Evolutionary conservation across 35 echinoderm and acorn worm species (phyloP), one percentile per base, ranked within the genome.

Genomic region (Acanthaster planci): DNA sequence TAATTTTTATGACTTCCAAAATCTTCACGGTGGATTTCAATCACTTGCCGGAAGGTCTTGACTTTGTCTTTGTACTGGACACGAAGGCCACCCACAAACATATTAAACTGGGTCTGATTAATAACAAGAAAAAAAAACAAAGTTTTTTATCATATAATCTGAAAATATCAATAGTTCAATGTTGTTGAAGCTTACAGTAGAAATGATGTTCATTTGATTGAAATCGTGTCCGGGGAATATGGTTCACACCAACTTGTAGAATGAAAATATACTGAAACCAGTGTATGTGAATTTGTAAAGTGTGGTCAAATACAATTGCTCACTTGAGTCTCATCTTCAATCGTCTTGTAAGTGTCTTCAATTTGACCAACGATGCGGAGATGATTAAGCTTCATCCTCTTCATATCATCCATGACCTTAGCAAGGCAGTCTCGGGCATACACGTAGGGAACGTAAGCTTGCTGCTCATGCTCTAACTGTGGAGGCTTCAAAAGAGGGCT

Each of bases 261-360:
- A 54, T 59, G 19, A 59, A 59, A 26, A 26, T n/a, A 59, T 59
- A 59, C 37, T 30, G 37, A 0, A 31, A 31, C 31, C 37, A 39
- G n/a, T n/a, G n/a, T n/a, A n/a, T n/a, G n/a, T n/a, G n/a, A n/a
- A n/a, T n/a, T n/a, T n/a, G n/a, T n/a, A 32, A 77, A 77, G 6
- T 32, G 76, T 59, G 56, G 6, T 77, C 23, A 77, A 1, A 31
- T 9, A 26, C 37, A 47, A 37, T n/a, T 23, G 37, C 37, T 18
- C 84, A 97, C 94, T 91, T 98, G 95, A 35, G 95, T 98, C 60
- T 98, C 90, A 81, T 98, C 85, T 51, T 97, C 95, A 34, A 98
- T 98, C 60, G 80, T 80, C 39, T 84, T 87, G 82, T 98, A 90
- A 37, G 84, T 77, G 55, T 98, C 95, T 51, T 98, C 82, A 17